These are phyloP conservation scores for Lamellibrachia luymesi DNA, from an alignment of 1,140 invertebrate genomes.

Conservation along the genomic window DNA sequence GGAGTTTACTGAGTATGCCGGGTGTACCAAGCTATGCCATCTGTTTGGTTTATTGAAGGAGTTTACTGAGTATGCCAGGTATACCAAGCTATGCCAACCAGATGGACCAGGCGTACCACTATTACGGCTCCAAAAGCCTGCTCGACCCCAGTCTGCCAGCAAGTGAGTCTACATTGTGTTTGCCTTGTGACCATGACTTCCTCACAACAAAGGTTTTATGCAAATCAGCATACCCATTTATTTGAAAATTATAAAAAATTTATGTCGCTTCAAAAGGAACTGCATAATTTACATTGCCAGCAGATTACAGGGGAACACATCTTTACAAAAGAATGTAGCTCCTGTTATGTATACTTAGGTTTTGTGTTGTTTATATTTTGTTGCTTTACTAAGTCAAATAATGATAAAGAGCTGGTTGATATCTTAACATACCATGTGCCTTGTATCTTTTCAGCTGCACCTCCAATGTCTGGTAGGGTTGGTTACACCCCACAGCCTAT, in stretches of 20 bases:
- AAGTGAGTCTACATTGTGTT: neutral
- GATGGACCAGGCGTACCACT: neutral
- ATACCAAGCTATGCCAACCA: neutral
- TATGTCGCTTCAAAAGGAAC: neutral
- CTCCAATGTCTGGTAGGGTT: neutral
- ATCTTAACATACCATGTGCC: neutral
- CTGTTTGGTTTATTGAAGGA: neutral
- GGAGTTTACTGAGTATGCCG: neutral
- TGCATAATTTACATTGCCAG: neutral
- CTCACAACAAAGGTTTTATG: neutral
- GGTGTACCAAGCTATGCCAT: neutral
- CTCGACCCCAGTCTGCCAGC: neutral
- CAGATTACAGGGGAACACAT: no score
- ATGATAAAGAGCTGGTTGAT: neutral
- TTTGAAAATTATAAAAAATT: neutral
- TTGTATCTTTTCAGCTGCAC: neutral
- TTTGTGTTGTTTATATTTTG: neutral
- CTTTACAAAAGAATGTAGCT: neutral
- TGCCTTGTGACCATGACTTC: no score
- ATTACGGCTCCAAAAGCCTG: neutral
- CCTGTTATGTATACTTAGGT: neutral
- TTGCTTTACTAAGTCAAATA: neutral
- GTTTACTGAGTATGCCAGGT: neutral
- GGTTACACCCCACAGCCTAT: neutral
- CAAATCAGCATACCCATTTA: neutral